Conservation (phyloP, 2,797 vertebrate species). For the Ctenosaura bakeri region DNA sequence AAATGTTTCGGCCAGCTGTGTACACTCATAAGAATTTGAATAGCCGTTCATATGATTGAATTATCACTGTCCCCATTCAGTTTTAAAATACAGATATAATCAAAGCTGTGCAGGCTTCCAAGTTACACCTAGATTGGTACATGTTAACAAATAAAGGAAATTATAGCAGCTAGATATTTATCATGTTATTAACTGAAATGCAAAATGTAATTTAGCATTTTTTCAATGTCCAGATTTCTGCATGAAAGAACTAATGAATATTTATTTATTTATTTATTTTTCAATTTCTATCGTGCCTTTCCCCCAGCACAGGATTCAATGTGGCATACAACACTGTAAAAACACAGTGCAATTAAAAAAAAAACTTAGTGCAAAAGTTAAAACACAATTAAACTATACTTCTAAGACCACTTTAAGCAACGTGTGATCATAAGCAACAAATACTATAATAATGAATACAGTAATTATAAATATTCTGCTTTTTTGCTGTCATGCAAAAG, state of each 20-base stretch:
- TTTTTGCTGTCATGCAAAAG: not conserved
- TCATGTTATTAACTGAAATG: not conserved
- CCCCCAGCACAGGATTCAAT: no score
- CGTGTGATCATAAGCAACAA: not conserved
- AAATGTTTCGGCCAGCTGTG: no score
- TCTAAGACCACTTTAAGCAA: not conserved
- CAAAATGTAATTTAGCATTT: not conserved
- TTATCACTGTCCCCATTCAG: not conserved
- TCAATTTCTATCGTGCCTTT: no score
- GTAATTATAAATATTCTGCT: no score
- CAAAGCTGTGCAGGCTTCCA: not conserved
- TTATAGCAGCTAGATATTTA: not conserved
- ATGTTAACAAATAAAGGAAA: not conserved
- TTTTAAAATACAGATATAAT: not conserved
- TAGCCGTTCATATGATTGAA: not conserved
- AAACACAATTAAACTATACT: not conserved
- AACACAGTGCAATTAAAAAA: no score
- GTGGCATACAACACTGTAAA: no score
- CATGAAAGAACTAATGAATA: conserved; percentile 25
- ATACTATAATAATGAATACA: not conserved
- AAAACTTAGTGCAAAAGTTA: no score
- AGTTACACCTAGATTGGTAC: no score
- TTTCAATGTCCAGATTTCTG: conserved; percentile 13
- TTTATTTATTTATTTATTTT: no score
- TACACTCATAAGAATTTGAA: no score